These are phyloP conservation scores for Tineola bisselliella DNA, from an alignment of 2,888 invertebrate genomes.

Conservation along the genomic window DNA sequence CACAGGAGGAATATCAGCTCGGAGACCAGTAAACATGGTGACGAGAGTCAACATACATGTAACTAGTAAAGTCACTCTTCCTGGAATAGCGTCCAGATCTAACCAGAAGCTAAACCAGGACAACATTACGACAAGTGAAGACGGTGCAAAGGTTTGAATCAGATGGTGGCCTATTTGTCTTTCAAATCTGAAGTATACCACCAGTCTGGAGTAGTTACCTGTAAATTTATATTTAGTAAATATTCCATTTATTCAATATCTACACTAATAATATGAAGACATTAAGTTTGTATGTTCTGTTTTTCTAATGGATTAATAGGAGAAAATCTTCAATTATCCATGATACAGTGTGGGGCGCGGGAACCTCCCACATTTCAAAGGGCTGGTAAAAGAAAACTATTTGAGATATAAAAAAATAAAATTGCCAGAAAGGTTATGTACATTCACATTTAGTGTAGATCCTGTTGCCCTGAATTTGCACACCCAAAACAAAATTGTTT, in stretches of 20 bases:
- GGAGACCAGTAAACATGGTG: slow-evolving; percentile 85
- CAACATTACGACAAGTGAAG: slow-evolving; percentile 81
- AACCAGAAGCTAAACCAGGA: slow-evolving; percentile 92
- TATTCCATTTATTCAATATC: neutral
- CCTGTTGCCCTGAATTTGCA: too few species aligned
- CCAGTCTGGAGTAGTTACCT: slow-evolving; percentile 82
- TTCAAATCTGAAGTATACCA: slow-evolving; percentile 82
- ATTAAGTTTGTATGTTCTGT: too few species aligned
- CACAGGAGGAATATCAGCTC: slow-evolving; percentile 85
- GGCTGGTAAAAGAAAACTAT: too few species aligned
- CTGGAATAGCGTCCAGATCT: slow-evolving; percentile 85
- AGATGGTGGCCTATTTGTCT: slow-evolving; percentile 86
- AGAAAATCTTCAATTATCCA: too few species aligned
- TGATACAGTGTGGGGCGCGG: too few species aligned
- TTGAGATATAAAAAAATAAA: too few species aligned
- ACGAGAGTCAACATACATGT: slow-evolving; percentile 87
- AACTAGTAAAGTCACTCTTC: slow-evolving; percentile 80
- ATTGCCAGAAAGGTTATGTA: too few species aligned
- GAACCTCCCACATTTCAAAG: too few species aligned
- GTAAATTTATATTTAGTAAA: slow-evolving; percentile 19
- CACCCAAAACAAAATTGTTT: too few species aligned
- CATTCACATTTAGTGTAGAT: too few species aligned
- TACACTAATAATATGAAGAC: too few species aligned
- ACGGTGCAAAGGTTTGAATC: slow-evolving; percentile 87
- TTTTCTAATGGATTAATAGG: too few species aligned